Evolutionary conservation across 2,113 vertebrate genomes (phyloP).

Genomic region (Monopterus albus): DNA sequence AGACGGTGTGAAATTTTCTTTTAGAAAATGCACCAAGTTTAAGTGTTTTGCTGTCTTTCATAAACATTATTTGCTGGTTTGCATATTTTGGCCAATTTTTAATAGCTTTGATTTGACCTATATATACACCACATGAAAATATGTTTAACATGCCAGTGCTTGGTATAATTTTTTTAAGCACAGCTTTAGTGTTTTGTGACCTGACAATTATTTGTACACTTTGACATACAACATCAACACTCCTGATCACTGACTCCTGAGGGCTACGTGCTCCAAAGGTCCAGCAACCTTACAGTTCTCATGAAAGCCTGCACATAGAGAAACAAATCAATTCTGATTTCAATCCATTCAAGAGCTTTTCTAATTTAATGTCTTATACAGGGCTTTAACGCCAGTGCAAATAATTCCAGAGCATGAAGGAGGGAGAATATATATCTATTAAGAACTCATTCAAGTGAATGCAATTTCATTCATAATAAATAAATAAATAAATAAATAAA

Average conservation of each 20-base stretch:
- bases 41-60: background rate
- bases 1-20: background rate
- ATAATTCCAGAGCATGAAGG: slow-evolving; percentile 5
- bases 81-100: too few species aligned
- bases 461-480: slow-evolving; percentile 24
- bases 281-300: background rate
- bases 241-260: too few species aligned
- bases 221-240: too few species aligned
- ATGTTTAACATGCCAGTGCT: too few species aligned
- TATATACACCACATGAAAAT: too few species aligned
- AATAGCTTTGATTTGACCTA: too few species aligned
- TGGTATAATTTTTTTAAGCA: too few species aligned
- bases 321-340: slow-evolving; percentile 28
- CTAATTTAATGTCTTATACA: slow-evolving; percentile 34
- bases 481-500: background rate
- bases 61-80: slow-evolving; percentile 1
- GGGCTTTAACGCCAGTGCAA: slow-evolving; percentile 29
- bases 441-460: background rate
- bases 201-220: too few species aligned
- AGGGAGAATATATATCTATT: slow-evolving; percentile 34
- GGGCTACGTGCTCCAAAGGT: background rate
- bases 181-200: too few species aligned
- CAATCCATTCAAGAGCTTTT: slow-evolving; percentile 22
- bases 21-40: background rate
- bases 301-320: background rate